Conservation (phyloP, 2,113 vertebrate species). For the Antechinus flavipes region DNA sequence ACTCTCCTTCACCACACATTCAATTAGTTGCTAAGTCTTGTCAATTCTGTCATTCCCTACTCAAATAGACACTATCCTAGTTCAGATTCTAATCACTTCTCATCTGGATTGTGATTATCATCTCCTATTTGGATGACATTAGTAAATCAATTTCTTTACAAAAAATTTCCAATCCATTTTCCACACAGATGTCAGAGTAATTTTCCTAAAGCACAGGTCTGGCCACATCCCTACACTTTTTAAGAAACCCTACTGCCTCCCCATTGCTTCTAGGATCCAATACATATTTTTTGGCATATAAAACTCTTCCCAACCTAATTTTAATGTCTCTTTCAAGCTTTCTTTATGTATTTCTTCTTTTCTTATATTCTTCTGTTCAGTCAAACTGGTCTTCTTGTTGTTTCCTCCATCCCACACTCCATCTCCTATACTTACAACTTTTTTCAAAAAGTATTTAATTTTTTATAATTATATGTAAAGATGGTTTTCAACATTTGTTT, state of each 20-base stretch:
- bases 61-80: neutral
- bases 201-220: neutral
- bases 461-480: too few species aligned
- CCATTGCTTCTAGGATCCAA: neutral
- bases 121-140: neutral
- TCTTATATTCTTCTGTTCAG: neutral
- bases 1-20: neutral
- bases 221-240: neutral
- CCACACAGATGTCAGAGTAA: neutral
- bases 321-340: neutral
- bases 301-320: neutral
- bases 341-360: neutral
- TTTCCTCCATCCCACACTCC: neutral
- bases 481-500: too few species aligned
- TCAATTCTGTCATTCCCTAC: neutral
- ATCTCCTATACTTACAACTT: neutral
- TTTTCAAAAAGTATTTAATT: neutral
- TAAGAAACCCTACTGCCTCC: neutral
- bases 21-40: neutral
- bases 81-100: neutral
- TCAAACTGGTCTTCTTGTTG: neutral
- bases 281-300: neutral
- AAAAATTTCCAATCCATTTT: neutral
- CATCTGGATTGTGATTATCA: neutral
- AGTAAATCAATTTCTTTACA: neutral